These are phyloP conservation scores for Muscicapa comitata DNA, from an alignment of 2,797 vertebrate genomes.

Conservation along the genomic window DNA sequence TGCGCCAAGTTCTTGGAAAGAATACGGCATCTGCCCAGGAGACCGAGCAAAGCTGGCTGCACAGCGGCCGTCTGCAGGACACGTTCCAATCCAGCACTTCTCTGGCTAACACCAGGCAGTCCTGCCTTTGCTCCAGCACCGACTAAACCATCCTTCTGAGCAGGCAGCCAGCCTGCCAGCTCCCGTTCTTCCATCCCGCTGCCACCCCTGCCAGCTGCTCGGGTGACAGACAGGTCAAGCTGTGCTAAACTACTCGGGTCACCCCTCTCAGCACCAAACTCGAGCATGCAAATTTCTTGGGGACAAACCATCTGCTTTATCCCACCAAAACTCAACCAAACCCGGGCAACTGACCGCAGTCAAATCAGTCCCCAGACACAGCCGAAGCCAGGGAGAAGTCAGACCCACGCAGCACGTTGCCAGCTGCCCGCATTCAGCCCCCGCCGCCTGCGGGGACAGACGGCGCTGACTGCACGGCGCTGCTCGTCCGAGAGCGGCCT, in stretches of 20 bases:
- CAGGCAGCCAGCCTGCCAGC: background rate
- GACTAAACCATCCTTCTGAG: rapidly evolving
- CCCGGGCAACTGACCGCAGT: rapidly evolving
- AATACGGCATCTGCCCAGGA: background rate
- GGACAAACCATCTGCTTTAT: rapidly evolving
- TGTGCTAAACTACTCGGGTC: background rate
- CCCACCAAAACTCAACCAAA: background rate
- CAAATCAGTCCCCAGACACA: rapidly evolving
- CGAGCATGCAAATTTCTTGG: background rate
- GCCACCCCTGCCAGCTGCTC: background rate
- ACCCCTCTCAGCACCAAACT: background rate
- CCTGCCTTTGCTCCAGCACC: background rate
- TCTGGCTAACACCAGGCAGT: background rate
- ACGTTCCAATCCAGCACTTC: background rate
- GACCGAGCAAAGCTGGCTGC: background rate
- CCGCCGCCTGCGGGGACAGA: rapidly evolving
- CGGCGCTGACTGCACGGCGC: rapidly evolving
- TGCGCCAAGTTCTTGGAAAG: background rate
- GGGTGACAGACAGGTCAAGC: too few species aligned
- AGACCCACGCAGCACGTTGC: rapidly evolving
- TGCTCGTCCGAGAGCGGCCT: rapidly evolving
- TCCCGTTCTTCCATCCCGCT: background rate
- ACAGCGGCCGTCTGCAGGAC: background rate
- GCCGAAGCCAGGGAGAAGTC: too few species aligned
- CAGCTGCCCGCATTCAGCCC: rapidly evolving